Conservation (phyloP, 2,888 invertebrate genomes). For the Pristionchus entomophagus region DNA sequence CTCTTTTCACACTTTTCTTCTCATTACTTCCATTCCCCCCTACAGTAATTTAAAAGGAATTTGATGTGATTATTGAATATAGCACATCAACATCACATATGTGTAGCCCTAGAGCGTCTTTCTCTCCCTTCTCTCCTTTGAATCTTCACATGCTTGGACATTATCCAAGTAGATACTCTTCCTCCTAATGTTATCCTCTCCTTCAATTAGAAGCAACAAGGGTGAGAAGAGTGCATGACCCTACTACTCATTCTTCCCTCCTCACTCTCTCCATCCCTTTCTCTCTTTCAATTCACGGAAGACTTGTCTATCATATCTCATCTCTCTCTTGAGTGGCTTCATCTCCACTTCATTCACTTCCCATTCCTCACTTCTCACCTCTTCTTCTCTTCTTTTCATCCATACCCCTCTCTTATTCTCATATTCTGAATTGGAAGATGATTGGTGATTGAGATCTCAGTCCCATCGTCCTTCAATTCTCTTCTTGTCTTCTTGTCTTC, state of each 20-base stretch:
- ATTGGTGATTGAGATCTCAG: background rate
- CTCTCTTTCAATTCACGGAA: too few species aligned
- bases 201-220: background rate
- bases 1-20: too few species aligned
- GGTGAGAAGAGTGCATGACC: background rate
- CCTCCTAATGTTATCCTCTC: background rate
- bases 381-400: background rate
- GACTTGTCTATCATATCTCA: too few species aligned
- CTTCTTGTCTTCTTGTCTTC: background rate
- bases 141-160: background rate
- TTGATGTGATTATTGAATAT: too few species aligned
- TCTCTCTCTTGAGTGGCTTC: background rate
- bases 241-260: background rate
- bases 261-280: background rate
- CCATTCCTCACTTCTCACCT: background rate
- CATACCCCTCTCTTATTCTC: background rate
- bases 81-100: too few species aligned
- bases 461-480: background rate
- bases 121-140: background rate
- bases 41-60: too few species aligned
- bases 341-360: slow-evolving; percentile 7
- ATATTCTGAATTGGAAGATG: background rate
- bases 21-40: too few species aligned
- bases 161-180: background rate
- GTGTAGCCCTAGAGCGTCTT: too few species aligned